Conservation (phyloP, 1,140 invertebrate genomes). For the Spodoptera litura region DNA sequence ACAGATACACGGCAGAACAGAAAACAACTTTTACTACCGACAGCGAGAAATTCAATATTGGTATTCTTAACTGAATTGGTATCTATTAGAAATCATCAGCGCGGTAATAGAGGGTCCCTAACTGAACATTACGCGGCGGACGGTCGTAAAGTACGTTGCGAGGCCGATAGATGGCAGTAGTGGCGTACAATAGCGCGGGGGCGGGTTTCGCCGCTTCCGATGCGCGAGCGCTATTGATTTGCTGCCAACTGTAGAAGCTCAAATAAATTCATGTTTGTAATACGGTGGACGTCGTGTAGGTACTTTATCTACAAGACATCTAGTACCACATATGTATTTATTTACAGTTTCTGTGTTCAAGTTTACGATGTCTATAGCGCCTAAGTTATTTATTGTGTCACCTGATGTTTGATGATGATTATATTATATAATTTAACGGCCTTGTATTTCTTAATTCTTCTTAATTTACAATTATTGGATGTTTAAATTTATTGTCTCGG, state of each 20-base stretch:
- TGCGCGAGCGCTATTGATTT: conserved; percentile 63
- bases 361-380: conserved; percentile 13
- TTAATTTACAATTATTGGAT: conserved; percentile 3
- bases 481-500: background rate
- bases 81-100: conserved; percentile 64
- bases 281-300: conserved; percentile 53
- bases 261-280: conserved; percentile 64
- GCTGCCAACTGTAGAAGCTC: conserved; percentile 57
- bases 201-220: conserved; percentile 57
- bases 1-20: background rate
- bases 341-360: conserved; percentile 22
- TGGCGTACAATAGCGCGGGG: conserved; percentile 65
- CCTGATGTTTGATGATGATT: conserved; percentile 12
- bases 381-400: conserved; percentile 1
- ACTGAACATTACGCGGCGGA: conserved; percentile 58
- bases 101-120: conserved; percentile 55
- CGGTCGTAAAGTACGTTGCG: conserved; percentile 58
- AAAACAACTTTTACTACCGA: conserved; percentile 39
- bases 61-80: conserved; percentile 51
- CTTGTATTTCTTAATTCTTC: background rate
- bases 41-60: conserved; percentile 53
- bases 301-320: conserved; percentile 55
- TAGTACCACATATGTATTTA: conserved; percentile 50
- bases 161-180: conserved; percentile 63
- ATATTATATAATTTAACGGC: background rate